Percentiles rank a stretch among this genome's conserved stretches.
Conservation (phyloP, 2,888 invertebrate species). For the Drosophila tripunctata region DNA sequence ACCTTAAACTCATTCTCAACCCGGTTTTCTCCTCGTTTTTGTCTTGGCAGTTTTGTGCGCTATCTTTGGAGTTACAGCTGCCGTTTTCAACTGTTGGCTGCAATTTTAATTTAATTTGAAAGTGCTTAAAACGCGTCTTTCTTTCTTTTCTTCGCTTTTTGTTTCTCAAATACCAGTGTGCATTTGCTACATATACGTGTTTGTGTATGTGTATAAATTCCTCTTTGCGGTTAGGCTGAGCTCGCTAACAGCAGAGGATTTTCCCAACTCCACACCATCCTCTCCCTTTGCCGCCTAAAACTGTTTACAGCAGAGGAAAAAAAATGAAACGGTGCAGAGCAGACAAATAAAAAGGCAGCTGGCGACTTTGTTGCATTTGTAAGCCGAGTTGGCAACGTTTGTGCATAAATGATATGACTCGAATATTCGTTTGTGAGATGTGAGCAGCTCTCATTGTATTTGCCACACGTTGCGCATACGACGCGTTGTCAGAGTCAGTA, state of each 20-base stretch:
- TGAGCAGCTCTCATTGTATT: conserved; percentile 50
- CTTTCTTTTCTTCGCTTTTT: conserved; percentile 26
- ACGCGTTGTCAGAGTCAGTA: conserved; percentile 50
- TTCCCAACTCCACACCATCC: background rate
- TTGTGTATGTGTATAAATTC: conserved; percentile 28
- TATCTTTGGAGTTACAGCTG: conserved; percentile 44
- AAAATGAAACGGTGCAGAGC: conserved; percentile 23
- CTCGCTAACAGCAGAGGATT: conserved; percentile 36
- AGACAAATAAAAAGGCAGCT: conserved; percentile 61
- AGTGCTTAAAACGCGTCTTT: conserved; percentile 67
- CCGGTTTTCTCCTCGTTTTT: conserved; percentile 6
- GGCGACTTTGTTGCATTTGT: conserved; percentile 62
- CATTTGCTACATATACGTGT: conserved; percentile 27
- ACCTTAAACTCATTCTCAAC: background rate
- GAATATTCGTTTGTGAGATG: conserved; percentile 25
- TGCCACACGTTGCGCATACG: conserved; percentile 71
- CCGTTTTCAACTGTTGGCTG: conserved; percentile 47
- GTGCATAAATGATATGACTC: conserved; percentile 72
- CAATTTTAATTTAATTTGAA: conserved; percentile 75
- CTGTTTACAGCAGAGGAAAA: conserved; percentile 18
- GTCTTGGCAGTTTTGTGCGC: conserved; percentile 26
- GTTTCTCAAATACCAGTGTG: conserved; percentile 43
- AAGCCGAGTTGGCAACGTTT: conserved; percentile 73
- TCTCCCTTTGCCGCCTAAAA: background rate
- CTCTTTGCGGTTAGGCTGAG: conserved; percentile 52